Percentiles rank a stretch among this genome's conserved stretches.
Conservation (phyloP, 1,140 invertebrate genomes). For the Ericerus pela region DNA sequence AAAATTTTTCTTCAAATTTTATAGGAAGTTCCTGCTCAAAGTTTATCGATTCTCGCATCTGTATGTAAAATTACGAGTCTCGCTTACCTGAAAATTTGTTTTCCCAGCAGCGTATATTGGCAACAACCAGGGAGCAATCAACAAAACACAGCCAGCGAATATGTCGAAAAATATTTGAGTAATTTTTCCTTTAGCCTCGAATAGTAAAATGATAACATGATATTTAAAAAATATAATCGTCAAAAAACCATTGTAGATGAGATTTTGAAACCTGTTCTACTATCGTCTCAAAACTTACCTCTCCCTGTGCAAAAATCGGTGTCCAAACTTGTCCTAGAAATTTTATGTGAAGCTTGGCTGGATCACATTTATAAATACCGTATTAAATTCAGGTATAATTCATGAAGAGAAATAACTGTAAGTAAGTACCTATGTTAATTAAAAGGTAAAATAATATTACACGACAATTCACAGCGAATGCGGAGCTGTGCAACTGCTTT, state of each 20-base stretch:
- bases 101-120: slow-evolving; percentile 51
- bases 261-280: slow-evolving; percentile 53
- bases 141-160: slow-evolving; percentile 35
- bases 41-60: slow-evolving; percentile 46
- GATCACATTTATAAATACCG: slow-evolving; percentile 65
- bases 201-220: background rate
- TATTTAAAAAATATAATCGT: background rate
- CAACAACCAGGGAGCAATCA: slow-evolving; percentile 30
- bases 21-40: slow-evolving; percentile 49
- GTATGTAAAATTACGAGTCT: slow-evolving; percentile 55
- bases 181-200: slow-evolving; percentile 17
- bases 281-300: slow-evolving; percentile 41
- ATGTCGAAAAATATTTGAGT: slow-evolving; percentile 48
- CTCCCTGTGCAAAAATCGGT: slow-evolving; percentile 41
- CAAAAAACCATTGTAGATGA: slow-evolving; percentile 40
- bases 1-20: slow-evolving; percentile 18
- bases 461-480: slow-evolving; percentile 41
- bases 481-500: slow-evolving; percentile 48
- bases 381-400: slow-evolving; percentile 65
- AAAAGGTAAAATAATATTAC: slow-evolving; percentile 15
- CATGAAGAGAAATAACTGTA: too few relatives aligned
- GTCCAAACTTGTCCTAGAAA: slow-evolving; percentile 55
- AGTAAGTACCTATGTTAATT: slow-evolving; percentile 19
- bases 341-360: slow-evolving; percentile 70
- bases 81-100: slow-evolving; percentile 59